Percentiles rank a stretch among this genome's conserved stretches.
These are phyloP conservation scores for Abramis brama DNA, from an alignment of 2,113 vertebrate genomes.

Conservation along the genomic window DNA sequence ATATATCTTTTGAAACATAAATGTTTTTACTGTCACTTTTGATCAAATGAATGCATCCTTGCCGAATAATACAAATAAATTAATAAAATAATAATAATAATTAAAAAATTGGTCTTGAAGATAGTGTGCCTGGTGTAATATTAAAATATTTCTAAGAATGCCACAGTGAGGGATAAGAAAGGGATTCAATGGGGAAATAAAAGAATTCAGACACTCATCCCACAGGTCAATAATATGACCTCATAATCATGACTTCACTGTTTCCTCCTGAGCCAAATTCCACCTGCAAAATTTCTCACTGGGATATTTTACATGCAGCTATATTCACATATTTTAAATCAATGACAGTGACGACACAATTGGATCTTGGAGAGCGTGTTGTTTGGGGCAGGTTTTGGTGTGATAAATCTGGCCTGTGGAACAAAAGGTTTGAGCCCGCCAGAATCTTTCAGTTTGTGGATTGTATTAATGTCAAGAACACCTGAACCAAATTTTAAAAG, in stretches of 20 bases:
- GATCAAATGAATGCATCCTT: not conserved
- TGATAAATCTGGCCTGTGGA: constrained; percentile 36
- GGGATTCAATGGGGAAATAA: not conserved
- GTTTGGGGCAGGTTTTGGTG: constrained; percentile 25
- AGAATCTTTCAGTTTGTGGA: constrained; percentile 19
- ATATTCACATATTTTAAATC: constrained; percentile 31
- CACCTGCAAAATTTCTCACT: not conserved
- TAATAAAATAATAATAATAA: not conserved
- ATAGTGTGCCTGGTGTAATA: not conserved
- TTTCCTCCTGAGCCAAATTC: constrained; percentile 30
- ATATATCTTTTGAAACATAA: not conserved
- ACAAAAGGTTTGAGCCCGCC: constrained; percentile 10
- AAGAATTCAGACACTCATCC: not conserved
- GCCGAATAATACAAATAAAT: not conserved
- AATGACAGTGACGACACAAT: constrained; percentile 36
- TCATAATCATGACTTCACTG: constrained; percentile 38
- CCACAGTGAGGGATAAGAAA: not conserved
- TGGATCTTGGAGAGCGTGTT: constrained; percentile 37
- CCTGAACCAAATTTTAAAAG: constrained; percentile 11
- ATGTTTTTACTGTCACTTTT: not conserved
- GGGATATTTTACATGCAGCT: constrained; percentile 24
- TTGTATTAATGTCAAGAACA: constrained; percentile 3
- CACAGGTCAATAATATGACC: constrained; percentile 31
- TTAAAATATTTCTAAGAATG: not conserved
- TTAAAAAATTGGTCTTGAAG: not conserved